These are phyloP conservation scores for Pluvianellus socialis DNA, from an alignment of 2,113 vertebrate genomes.

Conservation along the genomic window DNA sequence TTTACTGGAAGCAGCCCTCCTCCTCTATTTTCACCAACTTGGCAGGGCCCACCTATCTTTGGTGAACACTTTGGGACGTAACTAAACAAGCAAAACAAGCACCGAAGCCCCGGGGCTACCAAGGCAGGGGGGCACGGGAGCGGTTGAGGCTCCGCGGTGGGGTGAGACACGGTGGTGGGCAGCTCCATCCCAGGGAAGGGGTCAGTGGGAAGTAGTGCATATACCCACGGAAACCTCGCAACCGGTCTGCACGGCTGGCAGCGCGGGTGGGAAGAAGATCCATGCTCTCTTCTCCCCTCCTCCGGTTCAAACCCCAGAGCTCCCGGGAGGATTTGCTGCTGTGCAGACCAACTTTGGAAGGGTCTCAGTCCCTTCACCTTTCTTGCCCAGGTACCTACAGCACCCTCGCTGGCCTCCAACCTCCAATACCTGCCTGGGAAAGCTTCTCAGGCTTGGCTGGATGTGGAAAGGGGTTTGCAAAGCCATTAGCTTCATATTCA, in stretches of 20 bases:
- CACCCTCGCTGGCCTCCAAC: neutral
- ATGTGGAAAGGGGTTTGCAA: neutral
- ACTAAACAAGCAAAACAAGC: neutral
- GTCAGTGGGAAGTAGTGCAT: neutral
- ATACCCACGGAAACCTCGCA: fast-evolving
- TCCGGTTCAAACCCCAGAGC: neutral
- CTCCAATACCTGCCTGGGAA: neutral
- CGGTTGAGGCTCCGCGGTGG: neutral
- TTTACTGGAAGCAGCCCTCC: neutral
- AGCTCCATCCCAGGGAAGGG: neutral
- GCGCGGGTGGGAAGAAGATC: fast-evolving
- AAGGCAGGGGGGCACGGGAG: neutral
- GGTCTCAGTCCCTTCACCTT: neutral
- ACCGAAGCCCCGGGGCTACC: neutral
- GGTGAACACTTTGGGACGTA: neutral
- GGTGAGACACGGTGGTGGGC: neutral
- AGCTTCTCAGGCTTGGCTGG: neutral
- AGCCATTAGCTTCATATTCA: neutral
- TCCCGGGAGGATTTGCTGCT: neutral
- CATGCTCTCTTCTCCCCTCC: neutral
- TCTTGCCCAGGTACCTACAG: neutral
- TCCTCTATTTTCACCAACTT: neutral
- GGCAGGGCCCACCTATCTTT: neutral
- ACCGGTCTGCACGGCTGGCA: neutral
- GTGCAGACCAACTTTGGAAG: neutral